Conservation (phyloP, 2,113 vertebrate genomes). For the Hippocampus zosterae region DNA sequence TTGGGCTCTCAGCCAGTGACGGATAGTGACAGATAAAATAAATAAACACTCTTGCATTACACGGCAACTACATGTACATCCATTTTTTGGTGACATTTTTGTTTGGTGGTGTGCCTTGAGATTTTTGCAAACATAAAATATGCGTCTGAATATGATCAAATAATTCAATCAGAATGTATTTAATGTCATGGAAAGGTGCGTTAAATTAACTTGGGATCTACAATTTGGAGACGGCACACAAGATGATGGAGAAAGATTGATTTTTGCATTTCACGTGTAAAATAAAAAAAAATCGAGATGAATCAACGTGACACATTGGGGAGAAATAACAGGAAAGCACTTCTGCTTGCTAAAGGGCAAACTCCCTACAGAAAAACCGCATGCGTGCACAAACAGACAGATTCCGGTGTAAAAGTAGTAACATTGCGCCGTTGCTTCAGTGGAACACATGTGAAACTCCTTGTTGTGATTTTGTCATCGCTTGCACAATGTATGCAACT, state of each 20-base stretch:
- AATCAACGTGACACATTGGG: neutral
- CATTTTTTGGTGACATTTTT: too few species aligned
- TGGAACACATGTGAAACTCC: constrained; percentile 4
- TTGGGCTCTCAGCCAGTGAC: too few species aligned
- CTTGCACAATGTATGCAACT: constrained; percentile 32
- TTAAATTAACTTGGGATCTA: neutral
- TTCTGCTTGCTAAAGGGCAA: neutral
- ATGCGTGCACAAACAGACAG: neutral
- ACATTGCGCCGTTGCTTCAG: constrained; percentile 9
- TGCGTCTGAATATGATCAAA: too few species aligned
- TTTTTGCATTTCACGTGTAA: neutral
- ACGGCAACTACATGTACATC: too few species aligned
- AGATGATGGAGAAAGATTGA: neutral
- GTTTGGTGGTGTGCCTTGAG: too few species aligned
- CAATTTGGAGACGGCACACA: neutral
- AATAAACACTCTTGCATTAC: too few species aligned
- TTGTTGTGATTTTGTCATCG: constrained; percentile 21
- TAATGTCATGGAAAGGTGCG: too few species aligned
- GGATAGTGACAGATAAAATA: too few species aligned
- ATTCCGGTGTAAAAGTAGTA: neutral
- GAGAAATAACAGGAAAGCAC: neutral
- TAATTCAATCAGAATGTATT: too few species aligned
- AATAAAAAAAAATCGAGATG: neutral
- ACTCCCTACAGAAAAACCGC: neutral
- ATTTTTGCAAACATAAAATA: too few species aligned